Evolutionary conservation across 53 echinoderm and acorn worm genomes (phyloP).

Genomic region (Antedon mediterranea): DNA sequence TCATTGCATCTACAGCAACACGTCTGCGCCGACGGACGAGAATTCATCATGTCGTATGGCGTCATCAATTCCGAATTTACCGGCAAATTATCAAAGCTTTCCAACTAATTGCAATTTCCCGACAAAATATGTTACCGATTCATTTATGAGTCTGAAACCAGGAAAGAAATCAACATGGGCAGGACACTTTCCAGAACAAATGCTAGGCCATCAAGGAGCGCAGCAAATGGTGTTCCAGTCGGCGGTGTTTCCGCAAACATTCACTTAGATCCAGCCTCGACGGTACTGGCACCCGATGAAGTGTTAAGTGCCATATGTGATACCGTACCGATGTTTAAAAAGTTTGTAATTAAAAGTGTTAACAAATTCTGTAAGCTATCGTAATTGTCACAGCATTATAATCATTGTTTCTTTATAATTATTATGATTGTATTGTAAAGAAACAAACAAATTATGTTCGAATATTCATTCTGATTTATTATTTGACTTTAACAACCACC

Average conservation of each 20-base stretch:
- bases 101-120: background rate
- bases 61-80: background rate
- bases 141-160: background rate
- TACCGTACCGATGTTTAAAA: too few species aligned
- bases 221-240: background rate
- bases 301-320: too few species aligned
- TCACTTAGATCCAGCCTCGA: background rate
- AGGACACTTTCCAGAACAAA: background rate
- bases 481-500: too few species aligned
- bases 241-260: background rate
- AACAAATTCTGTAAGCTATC: too few species aligned
- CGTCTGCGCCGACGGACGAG: background rate
- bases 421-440: too few species aligned
- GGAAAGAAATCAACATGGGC: background rate
- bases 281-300: too few species aligned
- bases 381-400: too few species aligned
- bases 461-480: too few species aligned
- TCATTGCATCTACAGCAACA: background rate
- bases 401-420: too few species aligned
- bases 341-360: too few species aligned
- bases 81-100: background rate
- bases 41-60: background rate
- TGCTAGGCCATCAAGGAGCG: background rate
- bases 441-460: too few species aligned
- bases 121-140: background rate